These are phyloP conservation scores for Lipophrys pholis DNA, from an alignment of 2,113 vertebrate genomes.

Conservation along the genomic window DNA sequence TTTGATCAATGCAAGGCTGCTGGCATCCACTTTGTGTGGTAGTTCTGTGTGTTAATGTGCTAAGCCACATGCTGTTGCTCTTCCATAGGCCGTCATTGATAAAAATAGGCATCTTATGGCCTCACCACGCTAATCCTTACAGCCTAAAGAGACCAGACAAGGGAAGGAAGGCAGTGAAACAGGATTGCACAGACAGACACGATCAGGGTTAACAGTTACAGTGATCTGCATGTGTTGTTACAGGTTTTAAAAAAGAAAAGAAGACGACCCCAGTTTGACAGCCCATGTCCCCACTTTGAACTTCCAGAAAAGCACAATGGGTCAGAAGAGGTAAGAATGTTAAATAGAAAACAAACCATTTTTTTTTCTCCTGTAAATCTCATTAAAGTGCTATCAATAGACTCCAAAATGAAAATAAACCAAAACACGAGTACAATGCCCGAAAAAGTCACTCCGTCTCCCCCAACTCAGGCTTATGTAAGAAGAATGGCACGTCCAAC, in stretches of 20 bases:
- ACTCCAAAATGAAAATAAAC: slow-evolving; percentile 73
- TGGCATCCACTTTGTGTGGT: slow-evolving; percentile 23
- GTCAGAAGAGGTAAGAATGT: slow-evolving; percentile 76
- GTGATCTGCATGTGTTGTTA: slow-evolving; percentile 11
- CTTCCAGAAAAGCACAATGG: slow-evolving; percentile 57
- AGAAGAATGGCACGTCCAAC: slow-evolving; percentile 51
- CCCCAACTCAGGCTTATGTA: slow-evolving; percentile 50
- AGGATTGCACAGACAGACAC: slow-evolving; percentile 9
- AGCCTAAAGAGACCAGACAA: slow-evolving; percentile 67
- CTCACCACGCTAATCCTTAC: slow-evolving; percentile 56
- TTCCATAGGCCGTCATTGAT: slow-evolving; percentile 55
- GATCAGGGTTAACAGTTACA: slow-evolving; percentile 18
- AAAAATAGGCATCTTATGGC: slow-evolving; percentile 75
- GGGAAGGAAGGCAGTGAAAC: neutral
- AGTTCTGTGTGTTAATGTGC: slow-evolving; percentile 67
- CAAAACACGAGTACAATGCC: slow-evolving; percentile 63
- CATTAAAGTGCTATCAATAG: slow-evolving; percentile 81
- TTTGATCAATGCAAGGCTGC: slow-evolving; percentile 47
- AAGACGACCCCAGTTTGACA: slow-evolving; percentile 57
- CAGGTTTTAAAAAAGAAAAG: slow-evolving; percentile 24
- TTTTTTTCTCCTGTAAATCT: slow-evolving; percentile 67
- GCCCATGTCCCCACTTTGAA: slow-evolving; percentile 38
- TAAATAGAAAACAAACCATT: slow-evolving; percentile 68
- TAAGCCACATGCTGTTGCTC: slow-evolving; percentile 64
- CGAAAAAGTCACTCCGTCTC: slow-evolving; percentile 61